These are phyloP conservation scores for Borostomias antarcticus DNA, from an alignment of 2,797 vertebrate species.

Conservation along the genomic window DNA sequence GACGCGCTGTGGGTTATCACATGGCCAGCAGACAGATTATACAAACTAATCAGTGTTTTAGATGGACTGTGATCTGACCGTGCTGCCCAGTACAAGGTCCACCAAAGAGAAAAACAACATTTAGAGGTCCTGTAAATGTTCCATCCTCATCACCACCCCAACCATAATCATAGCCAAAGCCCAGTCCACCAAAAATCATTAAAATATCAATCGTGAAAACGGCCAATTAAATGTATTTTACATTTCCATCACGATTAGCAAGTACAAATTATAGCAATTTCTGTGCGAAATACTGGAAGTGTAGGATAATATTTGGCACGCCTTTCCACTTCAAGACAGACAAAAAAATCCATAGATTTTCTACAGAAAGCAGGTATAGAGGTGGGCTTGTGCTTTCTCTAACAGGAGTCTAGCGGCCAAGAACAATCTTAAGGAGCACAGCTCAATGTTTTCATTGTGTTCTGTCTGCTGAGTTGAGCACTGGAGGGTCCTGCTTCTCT, in stretches of 20 bases:
- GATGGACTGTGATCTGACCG: conserved; percentile 61
- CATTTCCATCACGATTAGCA: conserved; percentile 42
- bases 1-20: conserved; percentile 56
- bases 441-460: conserved; percentile 81
- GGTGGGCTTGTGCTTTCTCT: conserved; percentile 77
- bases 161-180: conserved; percentile 34
- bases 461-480: conserved; percentile 76
- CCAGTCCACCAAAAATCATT: conserved; percentile 54
- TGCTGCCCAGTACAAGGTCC: conserved; percentile 57
- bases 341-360: conserved; percentile 68
- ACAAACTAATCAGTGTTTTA: conserved; percentile 72
- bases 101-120: conserved; percentile 44
- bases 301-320: conserved; percentile 62
- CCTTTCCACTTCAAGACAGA: conserved; percentile 46
- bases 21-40: conserved; percentile 65
- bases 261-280: conserved; percentile 35
- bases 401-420: conserved; percentile 71
- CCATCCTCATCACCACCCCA: conserved; percentile 59
- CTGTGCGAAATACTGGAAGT: conserved; percentile 37
- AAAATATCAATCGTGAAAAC: conserved; percentile 52
- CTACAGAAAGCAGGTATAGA: conserved; percentile 67
- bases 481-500: conserved; percentile 62
- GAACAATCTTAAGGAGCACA: conserved; percentile 75
- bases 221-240: conserved; percentile 52
- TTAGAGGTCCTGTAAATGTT: conserved; percentile 45